Evolutionary conservation across 2,113 vertebrate species (phyloP), one percentile per base, ranked within the genome.

Genomic region (Syngnathus typhle): DNA sequence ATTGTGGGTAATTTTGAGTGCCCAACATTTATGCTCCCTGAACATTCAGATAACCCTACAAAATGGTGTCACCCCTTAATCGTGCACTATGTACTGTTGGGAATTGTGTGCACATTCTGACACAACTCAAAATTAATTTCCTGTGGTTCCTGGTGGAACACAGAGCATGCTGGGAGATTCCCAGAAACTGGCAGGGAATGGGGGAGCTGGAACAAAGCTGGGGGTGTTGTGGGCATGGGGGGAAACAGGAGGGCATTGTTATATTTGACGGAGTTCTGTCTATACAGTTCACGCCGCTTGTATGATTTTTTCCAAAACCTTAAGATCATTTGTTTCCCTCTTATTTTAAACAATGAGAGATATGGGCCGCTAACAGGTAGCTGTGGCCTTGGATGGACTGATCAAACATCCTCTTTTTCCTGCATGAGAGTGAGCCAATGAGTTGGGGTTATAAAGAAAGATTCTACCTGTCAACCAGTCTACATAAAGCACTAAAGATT

Each of bases 131-230:
- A 87, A 84, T 83, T 90, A 87, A 91, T 90, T 92, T 91, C 88
- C 89, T 89, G 89, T 73, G 72, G 88, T 88, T 90, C 70, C 81
- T 84, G 73, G 80, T 87, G 82, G 80, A 89, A 80, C 84, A 85
- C 69, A 85, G 80, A 80, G 82, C 73, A 82, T 74, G 81, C 82
- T 89, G 84, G 78, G 85, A 84, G 82, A 87, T 86, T 90, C 86
- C 86, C 88, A 89, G 76, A 85, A 84, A 78, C 80, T 78, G 87
- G 86, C 85, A 84, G 72, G 81, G 85, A 77, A 84, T 37, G 72
- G 79, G 78, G 84, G 64, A 63, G 72, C 80, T 87, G 81, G 73
- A 82, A 66, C 60, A 44, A 73, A 71, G 69, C 49, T 80, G 62
- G 55, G 76, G 68, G 65, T 61, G 56, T 73, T 67, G 72, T 71